Conservation (phyloP, 30 jellyfish, hydroid and myxozoan genomes). For the Pelagia noctiluca region DNA sequence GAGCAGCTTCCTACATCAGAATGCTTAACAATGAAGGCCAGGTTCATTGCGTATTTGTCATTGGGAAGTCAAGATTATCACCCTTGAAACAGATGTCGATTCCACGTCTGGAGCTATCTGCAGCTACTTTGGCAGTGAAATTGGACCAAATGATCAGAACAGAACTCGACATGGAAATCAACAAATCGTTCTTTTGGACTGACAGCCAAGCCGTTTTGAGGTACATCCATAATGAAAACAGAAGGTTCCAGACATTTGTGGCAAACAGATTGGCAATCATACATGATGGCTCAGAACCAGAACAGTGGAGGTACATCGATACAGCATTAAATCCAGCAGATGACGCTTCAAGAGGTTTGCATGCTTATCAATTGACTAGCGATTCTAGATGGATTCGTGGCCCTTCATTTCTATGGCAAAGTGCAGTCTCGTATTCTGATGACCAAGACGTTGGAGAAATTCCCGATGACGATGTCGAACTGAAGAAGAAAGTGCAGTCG, state of each 20-base stretch:
- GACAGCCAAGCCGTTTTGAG: slow-evolving; percentile 57
- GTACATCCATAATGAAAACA: slow-evolving; percentile 50
- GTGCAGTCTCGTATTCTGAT: not conserved
- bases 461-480: slow-evolving; percentile 29
- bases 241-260: slow-evolving; percentile 40
- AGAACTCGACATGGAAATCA: slow-evolving; percentile 20
- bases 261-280: slow-evolving; percentile 57
- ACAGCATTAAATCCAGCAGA: slow-evolving; percentile 42
- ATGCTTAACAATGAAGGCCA: slow-evolving; percentile 3
- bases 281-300: slow-evolving; percentile 67
- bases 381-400: slow-evolving; percentile 35
- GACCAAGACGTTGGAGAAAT: slow-evolving; percentile 9
- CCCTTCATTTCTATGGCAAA: slow-evolving; percentile 9
- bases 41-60: slow-evolving; percentile 31
- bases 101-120: slow-evolving; percentile 56
- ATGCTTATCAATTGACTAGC: not conserved
- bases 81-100: slow-evolving; percentile 38
- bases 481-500: not conserved
- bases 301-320: slow-evolving; percentile 61
- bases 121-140: slow-evolving; percentile 35
- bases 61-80: slow-evolving; percentile 57
- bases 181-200: slow-evolving; percentile 50
- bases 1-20: slow-evolving; percentile 39
- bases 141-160: slow-evolving; percentile 18
- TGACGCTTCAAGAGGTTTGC: slow-evolving; percentile 51